Conservation (phyloP, 2,797 vertebrate genomes). For the Cyprinella venusta region DNA sequence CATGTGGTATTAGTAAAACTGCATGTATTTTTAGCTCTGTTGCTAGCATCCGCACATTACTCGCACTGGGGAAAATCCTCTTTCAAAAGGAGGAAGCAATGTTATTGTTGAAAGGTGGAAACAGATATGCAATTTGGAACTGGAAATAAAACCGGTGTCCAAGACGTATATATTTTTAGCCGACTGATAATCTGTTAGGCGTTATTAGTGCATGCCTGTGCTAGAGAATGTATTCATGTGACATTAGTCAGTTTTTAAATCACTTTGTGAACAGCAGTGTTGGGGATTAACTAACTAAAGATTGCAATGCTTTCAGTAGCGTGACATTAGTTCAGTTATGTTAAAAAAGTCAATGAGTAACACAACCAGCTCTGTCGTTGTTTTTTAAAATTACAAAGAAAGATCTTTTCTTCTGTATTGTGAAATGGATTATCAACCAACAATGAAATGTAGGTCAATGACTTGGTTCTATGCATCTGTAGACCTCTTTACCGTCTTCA, state of each 20-base stretch:
- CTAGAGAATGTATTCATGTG: slow-evolving; percentile 2
- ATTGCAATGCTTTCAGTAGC: neutral
- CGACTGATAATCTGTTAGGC: neutral
- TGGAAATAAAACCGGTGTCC: slow-evolving; percentile 15
- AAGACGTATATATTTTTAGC: slow-evolving; percentile 21
- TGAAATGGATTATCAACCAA: neutral
- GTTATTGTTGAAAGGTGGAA: slow-evolving; percentile 33
- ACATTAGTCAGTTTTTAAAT: slow-evolving; percentile 8
- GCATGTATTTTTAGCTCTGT: slow-evolving; percentile 46
- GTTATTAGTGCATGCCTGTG: neutral
- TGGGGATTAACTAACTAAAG: neutral
- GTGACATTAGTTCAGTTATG: neutral
- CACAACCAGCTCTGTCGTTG: neutral
- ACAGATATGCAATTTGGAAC: slow-evolving; percentile 6
- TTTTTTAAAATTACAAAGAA: neutral
- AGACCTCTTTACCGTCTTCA: neutral
- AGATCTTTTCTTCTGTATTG: neutral
- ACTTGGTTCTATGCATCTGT: neutral
- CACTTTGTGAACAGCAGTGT: neutral
- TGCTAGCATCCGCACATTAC: slow-evolving; percentile 30
- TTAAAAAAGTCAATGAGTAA: neutral
- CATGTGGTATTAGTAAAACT: slow-evolving; percentile 38
- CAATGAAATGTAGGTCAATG: neutral
- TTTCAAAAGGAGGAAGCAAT: slow-evolving; percentile 27
- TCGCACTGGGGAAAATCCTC: neutral